A percentile compares a stretch with the other conserved stretches of the same genome.
Conservation (phyloP, 53 echinoderm and acorn worm species). For the Zoroaster sp. region DNA sequence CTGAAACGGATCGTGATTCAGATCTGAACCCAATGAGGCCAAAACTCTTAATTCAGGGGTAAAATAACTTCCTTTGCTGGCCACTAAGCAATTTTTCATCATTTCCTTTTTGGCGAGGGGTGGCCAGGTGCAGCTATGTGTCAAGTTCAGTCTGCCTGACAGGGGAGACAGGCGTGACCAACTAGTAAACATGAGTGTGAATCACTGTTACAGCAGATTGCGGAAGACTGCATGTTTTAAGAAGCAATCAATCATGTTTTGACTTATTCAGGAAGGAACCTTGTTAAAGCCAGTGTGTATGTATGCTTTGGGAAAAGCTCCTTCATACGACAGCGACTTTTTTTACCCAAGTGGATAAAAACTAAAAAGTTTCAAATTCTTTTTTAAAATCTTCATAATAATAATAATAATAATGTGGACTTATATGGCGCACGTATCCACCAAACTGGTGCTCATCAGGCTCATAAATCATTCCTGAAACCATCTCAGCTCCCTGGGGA, state of each 20-base stretch:
- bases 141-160: background rate
- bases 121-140: background rate
- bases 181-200: background rate
- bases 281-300: too few species aligned
- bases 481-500: too few species aligned
- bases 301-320: too few species aligned
- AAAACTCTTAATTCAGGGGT: constrained; percentile 7
- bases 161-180: background rate
- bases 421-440: too few species aligned
- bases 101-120: constrained; percentile 2
- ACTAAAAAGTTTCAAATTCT: too few species aligned
- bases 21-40: background rate
- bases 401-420: too few species aligned
- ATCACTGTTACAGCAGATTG: background rate
- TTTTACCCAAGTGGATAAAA: too few species aligned
- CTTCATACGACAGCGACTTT: too few species aligned
- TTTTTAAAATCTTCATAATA: too few species aligned
- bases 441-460: too few species aligned
- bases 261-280: background rate
- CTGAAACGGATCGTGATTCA: background rate
- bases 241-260: background rate
- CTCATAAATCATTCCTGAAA: too few species aligned
- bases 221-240: background rate
- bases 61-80: constrained; percentile 32
- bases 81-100: constrained; percentile 8